Percentiles rank a stretch among this genome's conserved stretches.
These are phyloP conservation scores for Leptonema lineaticorne DNA, from an alignment of 1,140 invertebrate species.

Conservation along the genomic window DNA sequence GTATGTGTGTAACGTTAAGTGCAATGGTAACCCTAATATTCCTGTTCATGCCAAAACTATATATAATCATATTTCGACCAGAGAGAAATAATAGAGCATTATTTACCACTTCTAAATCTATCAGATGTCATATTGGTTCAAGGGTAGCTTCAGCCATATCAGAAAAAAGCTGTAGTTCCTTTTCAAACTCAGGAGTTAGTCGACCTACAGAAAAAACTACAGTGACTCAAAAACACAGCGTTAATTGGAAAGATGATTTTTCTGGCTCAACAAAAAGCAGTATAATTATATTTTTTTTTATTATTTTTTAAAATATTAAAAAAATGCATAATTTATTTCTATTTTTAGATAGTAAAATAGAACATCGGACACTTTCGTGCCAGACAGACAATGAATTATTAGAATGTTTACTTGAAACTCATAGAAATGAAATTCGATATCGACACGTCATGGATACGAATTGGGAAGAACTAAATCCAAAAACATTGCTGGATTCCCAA, in stretches of 20 bases:
- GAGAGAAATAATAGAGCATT: constrained; percentile 76
- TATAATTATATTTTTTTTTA: not conserved
- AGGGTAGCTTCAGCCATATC: constrained; percentile 51
- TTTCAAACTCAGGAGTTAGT: not conserved
- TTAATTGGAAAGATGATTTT: constrained; percentile 33
- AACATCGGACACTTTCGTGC: constrained; percentile 50
- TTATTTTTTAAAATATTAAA: constrained; percentile 1
- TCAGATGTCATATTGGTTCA: constrained; percentile 76
- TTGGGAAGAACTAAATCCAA: constrained; percentile 36
- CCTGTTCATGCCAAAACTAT: constrained; percentile 78
- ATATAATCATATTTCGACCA: constrained; percentile 74
- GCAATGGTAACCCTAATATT: constrained; percentile 75
- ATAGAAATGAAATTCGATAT: constrained; percentile 18
- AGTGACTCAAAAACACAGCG: constrained; percentile 16
- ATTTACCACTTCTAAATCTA: constrained; percentile 77
- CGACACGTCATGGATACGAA: constrained; percentile 18
- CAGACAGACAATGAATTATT: constrained; percentile 53
- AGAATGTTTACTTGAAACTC: constrained; percentile 43
- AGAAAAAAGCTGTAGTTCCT: constrained; percentile 43
- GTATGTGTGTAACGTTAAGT: constrained; percentile 70
- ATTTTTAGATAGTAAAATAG: constrained; percentile 31
- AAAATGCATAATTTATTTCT: not conserved
- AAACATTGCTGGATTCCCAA: constrained; percentile 35
- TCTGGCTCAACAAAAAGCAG: constrained; percentile 3
- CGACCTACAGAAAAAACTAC: constrained; percentile 28